Evolutionary conservation across 2,113 vertebrate genomes (phyloP).

Genomic region (Cottus gobio): DNA sequence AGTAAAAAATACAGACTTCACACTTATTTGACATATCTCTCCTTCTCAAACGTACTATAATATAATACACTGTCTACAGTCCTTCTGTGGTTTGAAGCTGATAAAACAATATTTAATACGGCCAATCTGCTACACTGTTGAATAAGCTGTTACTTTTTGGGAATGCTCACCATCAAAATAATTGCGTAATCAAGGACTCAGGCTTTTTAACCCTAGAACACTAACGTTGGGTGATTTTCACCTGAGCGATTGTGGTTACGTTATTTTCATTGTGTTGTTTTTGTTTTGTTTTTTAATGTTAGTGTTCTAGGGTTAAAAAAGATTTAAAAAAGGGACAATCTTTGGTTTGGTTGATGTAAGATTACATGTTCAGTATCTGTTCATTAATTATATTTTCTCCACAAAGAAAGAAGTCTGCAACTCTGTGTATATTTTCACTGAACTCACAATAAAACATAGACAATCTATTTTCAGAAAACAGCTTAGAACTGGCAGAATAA

Average conservation of each 20-base stretch:
- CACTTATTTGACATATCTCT: neutral
- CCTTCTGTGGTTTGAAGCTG: neutral
- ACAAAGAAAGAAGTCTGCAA: constrained; percentile 25
- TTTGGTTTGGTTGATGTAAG: constrained; percentile 6
- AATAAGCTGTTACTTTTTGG: neutral
- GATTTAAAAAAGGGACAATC: neutral
- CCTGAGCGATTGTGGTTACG: no score
- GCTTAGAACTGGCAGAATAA: constrained; percentile 45
- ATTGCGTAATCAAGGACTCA: neutral
- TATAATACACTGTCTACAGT: neutral
- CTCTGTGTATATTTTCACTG: constrained; percentile 5
- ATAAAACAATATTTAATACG: neutral
- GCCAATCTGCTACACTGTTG: neutral
- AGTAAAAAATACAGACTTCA: neutral
- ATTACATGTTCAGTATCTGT: constrained; percentile 11
- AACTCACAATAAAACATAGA: constrained; percentile 15
- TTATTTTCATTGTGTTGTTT: no score
- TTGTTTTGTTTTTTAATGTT: no score
- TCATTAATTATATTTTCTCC: constrained; percentile 8
- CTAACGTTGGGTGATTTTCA: no score
- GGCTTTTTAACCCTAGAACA: neutral
- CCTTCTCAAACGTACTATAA: neutral
- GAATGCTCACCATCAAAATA: neutral
- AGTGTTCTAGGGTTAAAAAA: no score
- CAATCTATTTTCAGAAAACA: constrained; percentile 50